Evolutionary conservation across 2,797 vertebrate species (phyloP), one percentile per base, ranked within the genome.

Genomic region (Picus viridis): DNA sequence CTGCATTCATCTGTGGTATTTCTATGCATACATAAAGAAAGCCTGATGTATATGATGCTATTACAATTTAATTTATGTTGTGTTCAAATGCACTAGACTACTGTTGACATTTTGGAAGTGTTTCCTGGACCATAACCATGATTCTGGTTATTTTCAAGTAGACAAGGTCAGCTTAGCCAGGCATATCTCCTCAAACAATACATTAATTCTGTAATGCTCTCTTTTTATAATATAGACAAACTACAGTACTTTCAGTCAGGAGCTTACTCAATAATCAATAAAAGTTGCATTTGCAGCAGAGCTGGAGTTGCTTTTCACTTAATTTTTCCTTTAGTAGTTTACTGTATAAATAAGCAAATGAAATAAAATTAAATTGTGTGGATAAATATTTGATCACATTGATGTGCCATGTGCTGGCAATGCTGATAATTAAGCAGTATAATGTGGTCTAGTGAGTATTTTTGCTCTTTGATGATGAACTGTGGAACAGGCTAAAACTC

Each of bases 291-390:
- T 77, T 89, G 82, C 30, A 79, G 9, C 63, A 71, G 29, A 69
- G 26, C 24, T 78, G n/a, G 19, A 83, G 14, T 30, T 0, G 73
- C 45, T 74, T 92, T 92, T 79, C 0, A 32, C 93, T 77, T 69
- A 61, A 10, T 77, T 81, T 90, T 84, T 82, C 27, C 61, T 80
- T n/a, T 70, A 75, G 10, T 47, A 57, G 84, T 92, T 82, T 92
- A 34, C 49, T 92, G 62, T 59, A 58, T 89, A 89, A 91, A 91
- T 86, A 94, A 90, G 32, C 64, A 89, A 72, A 75, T 54, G 39
- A 96, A 96, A 79, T 59, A 96, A 76, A 94, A 95, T 82, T 32
- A 89, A 86, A 85, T 77, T 36, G 26, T 80, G n/a, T 54, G 72
- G 7, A 10, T 94, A n/a, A 17, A 67, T 83, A 67, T 84, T 91